A percentile compares a stretch with the other conserved stretches of the same genome.
phyloP scores from a whole-genome alignment of 2,888 invertebrate genomes.

The Heliconius ismenius region DNA sequence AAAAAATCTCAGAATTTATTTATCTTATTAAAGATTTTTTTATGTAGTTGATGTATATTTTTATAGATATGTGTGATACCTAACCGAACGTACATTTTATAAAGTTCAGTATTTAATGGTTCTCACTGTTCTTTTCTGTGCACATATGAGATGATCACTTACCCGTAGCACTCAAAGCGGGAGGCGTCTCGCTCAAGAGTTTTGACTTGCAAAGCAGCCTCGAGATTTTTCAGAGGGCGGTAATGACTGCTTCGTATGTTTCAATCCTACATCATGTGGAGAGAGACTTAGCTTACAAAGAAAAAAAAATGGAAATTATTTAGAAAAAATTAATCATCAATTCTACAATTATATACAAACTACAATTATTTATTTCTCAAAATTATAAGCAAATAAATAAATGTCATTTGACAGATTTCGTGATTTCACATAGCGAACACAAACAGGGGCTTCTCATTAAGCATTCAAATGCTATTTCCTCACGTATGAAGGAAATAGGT shows the following conservation, averaged over 20 bases:
- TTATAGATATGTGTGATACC: no score
- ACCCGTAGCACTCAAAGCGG: conserved; percentile 46
- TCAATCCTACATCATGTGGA: conserved; percentile 54
- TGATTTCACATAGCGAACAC: conserved; percentile 56
- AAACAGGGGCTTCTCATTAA: conserved; percentile 71
- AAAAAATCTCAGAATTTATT: no score
- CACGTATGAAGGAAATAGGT: conserved; percentile 75
- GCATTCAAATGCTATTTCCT: conserved; percentile 77
- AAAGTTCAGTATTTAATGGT: conserved; percentile 18
- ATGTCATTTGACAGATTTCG: conserved; percentile 31
- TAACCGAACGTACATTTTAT: neutral
- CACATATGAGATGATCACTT: conserved; percentile 47
- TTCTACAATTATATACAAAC: neutral
- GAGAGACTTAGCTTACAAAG: conserved; percentile 15
- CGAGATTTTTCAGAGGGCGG: conserved; percentile 78
- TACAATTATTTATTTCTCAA: neutral
- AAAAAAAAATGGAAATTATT: neutral
- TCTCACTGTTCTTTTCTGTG: conserved; percentile 38
- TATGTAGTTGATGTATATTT: neutral
- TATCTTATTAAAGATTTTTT: no score
- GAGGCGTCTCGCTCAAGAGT: conserved; percentile 57
- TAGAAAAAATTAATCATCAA: neutral
- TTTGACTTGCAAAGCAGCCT: conserved; percentile 81
- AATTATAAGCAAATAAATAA: conserved; percentile 32
- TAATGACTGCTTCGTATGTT: conserved; percentile 79